Base-by-base conservation (phyloP, 2,113 vertebrate genomes). In the Promerops cafer region DNA sequence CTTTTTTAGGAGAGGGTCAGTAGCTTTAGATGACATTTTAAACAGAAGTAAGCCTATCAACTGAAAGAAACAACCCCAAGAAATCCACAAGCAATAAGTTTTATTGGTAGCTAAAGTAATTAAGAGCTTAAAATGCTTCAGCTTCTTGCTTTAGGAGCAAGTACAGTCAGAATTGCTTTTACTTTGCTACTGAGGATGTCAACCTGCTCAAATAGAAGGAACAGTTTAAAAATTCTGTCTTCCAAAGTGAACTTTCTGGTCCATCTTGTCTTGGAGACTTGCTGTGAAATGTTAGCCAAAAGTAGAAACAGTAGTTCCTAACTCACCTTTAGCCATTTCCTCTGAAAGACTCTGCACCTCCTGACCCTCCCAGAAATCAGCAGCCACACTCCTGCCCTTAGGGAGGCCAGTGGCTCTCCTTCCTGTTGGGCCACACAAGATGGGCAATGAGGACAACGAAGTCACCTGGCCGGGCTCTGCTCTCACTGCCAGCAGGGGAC, bases 21-120 rank as follows among this genome's bases (percentile, higher is more conserved):
- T 20, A 95, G 86, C 31, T 94, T 93, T 83, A 93, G 42, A 56
- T 1, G 42, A 85, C 50, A 92, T 94, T 91, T 93, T 76, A 92
- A 97, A 93, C 16, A 83, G 37, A 96, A 81, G 33, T 90, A 93
- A 94, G 75, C 15, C 61, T 70, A 70, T 87, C 49, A 71, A 47
- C 64, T 95, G 87, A 91, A 95, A 94, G 77, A 79, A 96, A 83
- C 16, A 87, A 71, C 69, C 64, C 33, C 68, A 79, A 94, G 87
- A 92, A 95, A 94, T 84, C 89, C 70, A 87, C 15, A 70, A 82
- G 57, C 81, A 92, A 0, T 66, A 91, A 40, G 33, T 96, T 95
- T 95, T 89, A 96, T 77, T 89, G 68, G 88, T 81, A 93, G 56
- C 35, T 69, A 65, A 84, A 79, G 79, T 83, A 92, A 94, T 91